A percentile compares a stretch with the other conserved stretches of the same genome.
Evolutionary conservation across 2,888 invertebrate species (phyloP).

Genomic region (Metacarcinus magister): DNA sequence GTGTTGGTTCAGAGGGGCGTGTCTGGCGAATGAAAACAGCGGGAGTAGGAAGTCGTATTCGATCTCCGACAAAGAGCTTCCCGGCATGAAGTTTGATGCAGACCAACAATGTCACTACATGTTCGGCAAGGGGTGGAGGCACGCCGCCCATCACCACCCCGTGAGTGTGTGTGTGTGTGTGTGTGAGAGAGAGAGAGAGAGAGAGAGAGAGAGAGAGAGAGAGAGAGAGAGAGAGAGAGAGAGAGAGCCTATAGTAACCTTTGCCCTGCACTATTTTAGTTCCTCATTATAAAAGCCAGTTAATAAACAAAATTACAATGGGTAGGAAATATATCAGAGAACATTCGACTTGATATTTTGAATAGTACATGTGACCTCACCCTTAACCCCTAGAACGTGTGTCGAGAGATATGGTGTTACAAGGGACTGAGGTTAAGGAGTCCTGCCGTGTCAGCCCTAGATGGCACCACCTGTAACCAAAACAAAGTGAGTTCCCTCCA

Average conservation of each 20-base stretch:
- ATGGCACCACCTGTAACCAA: constrained; percentile 63
- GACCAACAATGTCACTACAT: constrained; percentile 84
- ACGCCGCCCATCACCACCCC: constrained; percentile 69
- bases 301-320: too few relatives aligned
- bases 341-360: not conserved
- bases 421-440: constrained; percentile 60
- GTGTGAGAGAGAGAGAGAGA: not conserved
- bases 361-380: not conserved
- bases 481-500: constrained; percentile 55
- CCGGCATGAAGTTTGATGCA: constrained; percentile 84
- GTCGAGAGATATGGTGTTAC: constrained; percentile 73
- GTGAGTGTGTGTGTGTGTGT: not conserved
- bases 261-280: not conserved
- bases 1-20: constrained; percentile 50
- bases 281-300: too few relatives aligned
- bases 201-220: not conserved
- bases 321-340: not conserved
- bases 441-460: constrained; percentile 62
- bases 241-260: too few relatives aligned
- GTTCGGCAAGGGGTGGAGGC: constrained; percentile 83
- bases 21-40: constrained; percentile 50
- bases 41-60: not conserved
- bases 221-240: not conserved
- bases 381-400: constrained; percentile 61
- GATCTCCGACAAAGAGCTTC: constrained; percentile 50